These are phyloP conservation scores for Zootoca vivipara DNA, from an alignment of 2,113 vertebrate species.

Conservation along the genomic window DNA sequence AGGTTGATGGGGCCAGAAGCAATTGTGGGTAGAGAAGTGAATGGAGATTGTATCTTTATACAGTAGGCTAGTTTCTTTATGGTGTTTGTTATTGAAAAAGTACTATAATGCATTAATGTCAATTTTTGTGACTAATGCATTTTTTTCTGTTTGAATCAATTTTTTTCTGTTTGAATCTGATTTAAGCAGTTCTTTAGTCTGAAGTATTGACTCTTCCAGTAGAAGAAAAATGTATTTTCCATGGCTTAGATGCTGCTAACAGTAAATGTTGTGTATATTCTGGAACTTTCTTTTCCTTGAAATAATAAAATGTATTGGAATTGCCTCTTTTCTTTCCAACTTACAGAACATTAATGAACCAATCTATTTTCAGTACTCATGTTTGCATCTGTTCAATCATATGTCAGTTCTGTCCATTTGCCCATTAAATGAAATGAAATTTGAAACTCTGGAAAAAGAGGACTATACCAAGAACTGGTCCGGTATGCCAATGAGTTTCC, in stretches of 20 bases:
- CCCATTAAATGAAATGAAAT: neutral
- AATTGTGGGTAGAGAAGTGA: too few species aligned
- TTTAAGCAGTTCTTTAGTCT: conserved; percentile 39
- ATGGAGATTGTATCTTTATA: too few species aligned
- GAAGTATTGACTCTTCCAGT: conserved; percentile 49
- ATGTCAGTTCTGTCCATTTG: neutral
- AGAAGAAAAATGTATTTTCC: conserved; percentile 27
- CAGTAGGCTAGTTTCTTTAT: too few species aligned
- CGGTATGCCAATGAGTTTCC: too few species aligned
- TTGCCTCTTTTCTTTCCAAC: neutral
- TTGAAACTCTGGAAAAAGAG: neutral
- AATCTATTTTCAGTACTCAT: neutral
- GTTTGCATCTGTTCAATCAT: neutral
- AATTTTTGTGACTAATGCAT: too few species aligned
- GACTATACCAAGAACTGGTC: too few species aligned
- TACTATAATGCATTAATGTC: conserved; percentile 44
- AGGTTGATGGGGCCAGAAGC: too few species aligned
- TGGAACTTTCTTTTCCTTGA: neutral
- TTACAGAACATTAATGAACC: neutral
- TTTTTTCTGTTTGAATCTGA: conserved; percentile 36
- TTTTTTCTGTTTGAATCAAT: too few species aligned
- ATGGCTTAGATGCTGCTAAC: conserved; percentile 26
- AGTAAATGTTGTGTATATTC: conserved; percentile 19
- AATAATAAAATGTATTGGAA: neutral
- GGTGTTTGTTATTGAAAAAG: conserved; percentile 23